phyloP scores from a whole-genome alignment of 1,140 invertebrate species.

The Probaryconus sp. region DNA sequence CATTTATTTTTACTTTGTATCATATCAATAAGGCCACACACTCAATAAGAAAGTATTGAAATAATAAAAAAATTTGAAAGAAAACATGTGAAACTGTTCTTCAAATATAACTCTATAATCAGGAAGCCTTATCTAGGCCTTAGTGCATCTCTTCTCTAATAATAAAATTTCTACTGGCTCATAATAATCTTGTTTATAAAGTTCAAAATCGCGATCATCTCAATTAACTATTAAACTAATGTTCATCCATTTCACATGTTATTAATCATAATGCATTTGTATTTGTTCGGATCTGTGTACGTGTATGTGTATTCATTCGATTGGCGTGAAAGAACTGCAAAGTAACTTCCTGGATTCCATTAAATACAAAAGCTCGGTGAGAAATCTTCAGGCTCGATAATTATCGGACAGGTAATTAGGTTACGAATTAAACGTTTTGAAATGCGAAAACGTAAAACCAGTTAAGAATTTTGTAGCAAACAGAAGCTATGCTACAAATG shows the following conservation, averaged over 20 bases:
- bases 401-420: conserved; percentile 54
- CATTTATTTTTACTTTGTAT: too few relatives aligned
- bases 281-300: too few relatives aligned
- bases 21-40: too few relatives aligned
- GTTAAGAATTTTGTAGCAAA: neutral
- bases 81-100: too few relatives aligned
- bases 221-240: conserved; percentile 4
- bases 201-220: too few relatives aligned
- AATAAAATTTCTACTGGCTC: too few relatives aligned
- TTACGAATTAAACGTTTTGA: conserved; percentile 44
- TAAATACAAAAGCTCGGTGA: conserved; percentile 34
- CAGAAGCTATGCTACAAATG: conserved; percentile 22
- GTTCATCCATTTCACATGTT: neutral
- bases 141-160: too few relatives aligned
- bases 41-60: too few relatives aligned
- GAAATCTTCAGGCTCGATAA: conserved; percentile 43
- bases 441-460: conserved; percentile 16
- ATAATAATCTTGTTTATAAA: too few relatives aligned
- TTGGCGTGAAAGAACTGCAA: conserved; percentile 23
- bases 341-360: conserved; percentile 35
- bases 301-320: conserved; percentile 1
- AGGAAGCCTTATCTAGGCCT: too few relatives aligned
- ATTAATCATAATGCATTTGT: conserved; percentile 30
- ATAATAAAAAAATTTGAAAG: too few relatives aligned
- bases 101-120: too few relatives aligned